phyloP scores from a whole-genome alignment of 2,797 vertebrate species.

The Thamnophis elegans region DNA sequence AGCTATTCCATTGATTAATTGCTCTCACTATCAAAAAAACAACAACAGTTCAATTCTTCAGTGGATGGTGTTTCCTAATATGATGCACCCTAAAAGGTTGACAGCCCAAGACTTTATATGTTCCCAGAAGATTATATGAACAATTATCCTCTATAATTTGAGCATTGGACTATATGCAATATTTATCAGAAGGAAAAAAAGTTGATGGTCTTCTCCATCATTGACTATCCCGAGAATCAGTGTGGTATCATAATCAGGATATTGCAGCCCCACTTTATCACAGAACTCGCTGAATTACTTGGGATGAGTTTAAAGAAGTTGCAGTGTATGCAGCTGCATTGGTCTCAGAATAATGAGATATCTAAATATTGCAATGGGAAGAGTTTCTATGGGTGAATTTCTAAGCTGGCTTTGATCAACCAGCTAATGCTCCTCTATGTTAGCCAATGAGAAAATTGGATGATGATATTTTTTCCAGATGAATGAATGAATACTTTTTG shows the following conservation, averaged over 20 bases:
- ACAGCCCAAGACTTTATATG: neutral
- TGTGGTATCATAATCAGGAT: neutral
- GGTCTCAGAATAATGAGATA: neutral
- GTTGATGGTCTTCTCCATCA: neutral
- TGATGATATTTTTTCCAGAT: too few species aligned
- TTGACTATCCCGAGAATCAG: neutral
- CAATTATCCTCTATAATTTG: neutral
- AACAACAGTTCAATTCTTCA: neutral
- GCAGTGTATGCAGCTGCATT: neutral
- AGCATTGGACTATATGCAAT: neutral
- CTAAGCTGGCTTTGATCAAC: neutral
- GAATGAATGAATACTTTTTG: neutral
- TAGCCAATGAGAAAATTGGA: neutral
- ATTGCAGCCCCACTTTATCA: neutral
- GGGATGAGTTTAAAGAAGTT: neutral
- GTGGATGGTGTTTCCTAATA: neutral
- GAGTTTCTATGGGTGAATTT: neutral
- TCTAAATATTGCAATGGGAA: neutral
- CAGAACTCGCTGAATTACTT: neutral
- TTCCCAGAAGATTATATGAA: neutral
- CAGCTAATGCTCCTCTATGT: neutral
- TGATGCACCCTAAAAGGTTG: neutral
- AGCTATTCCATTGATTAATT: neutral
- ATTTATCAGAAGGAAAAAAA: neutral
- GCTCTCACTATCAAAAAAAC: neutral